Evolutionary conservation across 2,888 invertebrate species (phyloP).

Genomic region (Tachystola acroxantha): DNA sequence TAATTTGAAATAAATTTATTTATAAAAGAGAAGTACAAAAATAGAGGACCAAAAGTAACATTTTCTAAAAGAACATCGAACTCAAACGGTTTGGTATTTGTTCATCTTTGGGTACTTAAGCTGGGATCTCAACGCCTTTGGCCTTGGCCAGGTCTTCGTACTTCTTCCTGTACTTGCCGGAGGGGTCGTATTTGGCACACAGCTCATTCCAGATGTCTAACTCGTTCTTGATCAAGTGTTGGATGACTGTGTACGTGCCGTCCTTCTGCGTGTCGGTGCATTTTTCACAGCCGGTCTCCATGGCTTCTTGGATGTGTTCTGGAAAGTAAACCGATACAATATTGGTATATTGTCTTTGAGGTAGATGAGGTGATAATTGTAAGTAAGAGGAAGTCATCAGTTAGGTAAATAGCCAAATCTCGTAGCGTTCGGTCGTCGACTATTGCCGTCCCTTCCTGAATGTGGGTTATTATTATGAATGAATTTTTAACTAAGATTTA

Average conservation of each 20-base stretch:
- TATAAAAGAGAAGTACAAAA: slow-evolving; percentile 8
- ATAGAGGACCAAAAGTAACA: background rate
- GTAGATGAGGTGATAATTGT: too few species aligned
- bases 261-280: slow-evolving; percentile 82
- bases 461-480: too few species aligned
- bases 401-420: too few species aligned
- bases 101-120: slow-evolving; percentile 16
- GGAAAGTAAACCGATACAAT: slow-evolving; percentile 10
- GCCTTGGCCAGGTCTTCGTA: slow-evolving; percentile 79
- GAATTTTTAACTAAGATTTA: too few species aligned
- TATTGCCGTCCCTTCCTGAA: too few species aligned
- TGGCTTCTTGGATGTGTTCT: slow-evolving; percentile 82
- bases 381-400: too few species aligned
- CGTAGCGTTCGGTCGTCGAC: too few species aligned
- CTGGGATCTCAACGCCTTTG: slow-evolving; percentile 61
- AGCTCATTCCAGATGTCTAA: slow-evolving; percentile 81
- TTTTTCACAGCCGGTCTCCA: slow-evolving; percentile 81
- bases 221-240: slow-evolving; percentile 82
- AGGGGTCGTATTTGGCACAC: slow-evolving; percentile 83
- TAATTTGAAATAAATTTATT: slow-evolving; percentile 7
- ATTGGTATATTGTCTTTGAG: too few species aligned
- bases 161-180: slow-evolving; percentile 80
- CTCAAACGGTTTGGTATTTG: background rate
- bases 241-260: slow-evolving; percentile 81
- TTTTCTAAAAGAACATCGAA: background rate